Conservation (phyloP, 2,888 invertebrate species). For the Dicyrtomina minuta region DNA sequence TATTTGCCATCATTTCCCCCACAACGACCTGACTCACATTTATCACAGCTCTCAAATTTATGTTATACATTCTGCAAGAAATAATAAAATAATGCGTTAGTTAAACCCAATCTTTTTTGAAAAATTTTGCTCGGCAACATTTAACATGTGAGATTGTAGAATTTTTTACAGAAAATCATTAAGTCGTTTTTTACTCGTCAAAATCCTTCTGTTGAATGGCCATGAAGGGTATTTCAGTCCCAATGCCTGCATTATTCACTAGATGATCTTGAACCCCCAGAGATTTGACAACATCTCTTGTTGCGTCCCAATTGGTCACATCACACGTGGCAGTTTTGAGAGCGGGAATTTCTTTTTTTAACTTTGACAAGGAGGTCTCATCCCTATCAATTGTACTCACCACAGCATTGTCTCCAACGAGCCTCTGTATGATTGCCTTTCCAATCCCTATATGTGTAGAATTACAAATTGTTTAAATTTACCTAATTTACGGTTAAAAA, state of each 20-base stretch:
- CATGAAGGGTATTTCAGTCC: not conserved
- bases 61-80: slow-evolving; percentile 17
- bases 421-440: not conserved
- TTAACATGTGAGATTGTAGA: not conserved
- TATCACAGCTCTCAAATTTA: slow-evolving; percentile 27
- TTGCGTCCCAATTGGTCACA: slow-evolving; percentile 11
- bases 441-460: slow-evolving; percentile 11
- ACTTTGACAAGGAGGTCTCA: not conserved
- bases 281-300: not conserved
- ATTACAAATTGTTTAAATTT: not conserved
- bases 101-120: not conserved
- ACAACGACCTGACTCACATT: slow-evolving; percentile 25
- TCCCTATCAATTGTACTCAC: slow-evolving; percentile 6
- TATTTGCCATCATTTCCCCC: slow-evolving; percentile 13
- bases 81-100: no score
- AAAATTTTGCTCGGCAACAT: no score
- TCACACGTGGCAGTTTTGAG: not conserved
- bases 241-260: slow-evolving; percentile 17
- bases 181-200: not conserved
- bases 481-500: no score
- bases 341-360: slow-evolving; percentile 1
- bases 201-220: slow-evolving; percentile 3
- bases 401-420: not conserved
- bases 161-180: not conserved
- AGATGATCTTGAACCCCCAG: slow-evolving; percentile 10